phyloP scores from a whole-genome alignment of 1,140 invertebrate species.

The Diorhabda carinulata region DNA sequence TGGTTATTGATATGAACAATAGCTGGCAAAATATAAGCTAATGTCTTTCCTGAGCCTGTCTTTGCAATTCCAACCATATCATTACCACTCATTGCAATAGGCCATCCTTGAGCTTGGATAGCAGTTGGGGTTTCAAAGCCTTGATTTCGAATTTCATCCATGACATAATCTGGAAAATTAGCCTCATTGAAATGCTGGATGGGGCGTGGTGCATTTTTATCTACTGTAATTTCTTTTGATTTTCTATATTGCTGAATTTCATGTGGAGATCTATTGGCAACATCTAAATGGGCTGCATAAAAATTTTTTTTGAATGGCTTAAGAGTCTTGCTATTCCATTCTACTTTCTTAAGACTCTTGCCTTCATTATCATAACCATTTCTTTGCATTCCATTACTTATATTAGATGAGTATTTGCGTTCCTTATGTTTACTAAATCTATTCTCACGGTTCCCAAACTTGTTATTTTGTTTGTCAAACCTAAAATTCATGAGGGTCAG shows the following conservation, averaged over 20 bases:
- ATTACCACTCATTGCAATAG: conserved; percentile 82
- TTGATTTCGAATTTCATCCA: conserved; percentile 67
- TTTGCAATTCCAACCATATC: conserved; percentile 94
- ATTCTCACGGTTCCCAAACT: too few relatives aligned
- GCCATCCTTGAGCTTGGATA: conserved; percentile 87
- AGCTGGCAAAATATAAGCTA: conserved; percentile 76
- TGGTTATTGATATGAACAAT: conserved; percentile 94
- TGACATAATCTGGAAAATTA: conserved; percentile 74
- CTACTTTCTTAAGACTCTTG: conserved; percentile 63
- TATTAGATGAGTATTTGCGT: background rate
- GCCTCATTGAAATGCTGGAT: conserved; percentile 78
- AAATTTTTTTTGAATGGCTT: conserved; percentile 91
- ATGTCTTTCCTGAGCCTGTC: conserved; percentile 85
- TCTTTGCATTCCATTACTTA: conserved; percentile 10
- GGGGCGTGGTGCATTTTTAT: conserved; percentile 65
- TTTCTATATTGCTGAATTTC: conserved; percentile 74
- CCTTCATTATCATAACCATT: conserved; percentile 39
- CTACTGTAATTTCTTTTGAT: conserved; percentile 77
- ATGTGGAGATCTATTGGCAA: conserved; percentile 63
- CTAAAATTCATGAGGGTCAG: too few relatives aligned
- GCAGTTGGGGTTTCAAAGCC: conserved; percentile 78
- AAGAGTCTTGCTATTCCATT: conserved; percentile 73
- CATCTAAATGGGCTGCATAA: conserved; percentile 75
- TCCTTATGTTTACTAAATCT: too few relatives aligned
- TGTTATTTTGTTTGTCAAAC: too few relatives aligned